Base-by-base conservation (phyloP, 2,888 invertebrate species). In the Stictocephala bisonia region DNA sequence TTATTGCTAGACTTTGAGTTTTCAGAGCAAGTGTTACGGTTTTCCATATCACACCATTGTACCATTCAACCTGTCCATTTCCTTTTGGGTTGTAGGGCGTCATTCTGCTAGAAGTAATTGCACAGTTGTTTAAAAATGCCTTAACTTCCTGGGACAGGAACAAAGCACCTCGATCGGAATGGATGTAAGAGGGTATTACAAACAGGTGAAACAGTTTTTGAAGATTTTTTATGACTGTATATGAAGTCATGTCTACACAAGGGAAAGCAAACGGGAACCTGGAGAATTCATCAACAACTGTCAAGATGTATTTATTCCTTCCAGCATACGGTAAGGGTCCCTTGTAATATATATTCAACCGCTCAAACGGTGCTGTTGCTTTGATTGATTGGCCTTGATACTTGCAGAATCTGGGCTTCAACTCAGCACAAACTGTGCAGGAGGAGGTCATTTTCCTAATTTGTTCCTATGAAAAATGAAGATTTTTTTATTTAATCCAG, bases 401-500 rank as follows among this genome's bases (percentile, higher is more conserved):
- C 1, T 50, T 75, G 24, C 71, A 64, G 50, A 77, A 77, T n/a
- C 68, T 51, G 1, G 77, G 74, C 35, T 77, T 78, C 3, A 77
- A 22, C 40, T 75, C 74, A 3, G 72, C 58, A 64, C 79, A 79
- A 29, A 75, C 44, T 7, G 7, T 29, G 56, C 77, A 79, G 24
- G 64, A 60, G 29, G 71, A 71, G 9, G 51, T 72, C 11, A 77
- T 64, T 44, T 70, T 71, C 22, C 50, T 64, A 7, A 76, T 58
- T 18, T 78, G 75, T 31, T 78, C 74, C 1, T 78, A n/a, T 20
- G 72, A 41, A 60, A 44, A 74, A 58, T 26, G 68, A 6, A 78
- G 41, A 53, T 77, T 76, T 58, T 76, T 76, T 26, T 40, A 50
- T 27, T 68, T 66, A 9, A 77, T 41, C 76, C 75, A 78, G 56